Evolutionary conservation across 2,888 invertebrate species (phyloP), one percentile per base, ranked within the genome.

Genomic region (Candidula unifasciata): DNA sequence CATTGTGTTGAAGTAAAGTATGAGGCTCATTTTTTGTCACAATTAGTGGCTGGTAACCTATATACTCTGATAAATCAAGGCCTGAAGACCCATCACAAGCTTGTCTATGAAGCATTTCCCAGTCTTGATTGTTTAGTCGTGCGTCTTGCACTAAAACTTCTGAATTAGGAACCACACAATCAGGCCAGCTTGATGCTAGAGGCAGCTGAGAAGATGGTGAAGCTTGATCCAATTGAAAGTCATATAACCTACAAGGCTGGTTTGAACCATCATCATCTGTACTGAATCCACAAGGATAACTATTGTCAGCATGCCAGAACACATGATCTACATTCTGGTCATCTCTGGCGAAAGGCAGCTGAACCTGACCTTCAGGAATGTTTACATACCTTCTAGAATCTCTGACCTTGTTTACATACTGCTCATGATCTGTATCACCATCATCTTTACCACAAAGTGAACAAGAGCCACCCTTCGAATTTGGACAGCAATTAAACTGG

Each of bases 251-350:
- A 24, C 79, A 83, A 8, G 79, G 83, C n/a, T 57, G 73, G 44
- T 24, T 73, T 18, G 78, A 60, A 44, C 79, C 83, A 66, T 69
- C 57, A 52, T 44, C 76, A 74, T 82, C 60, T 35, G 68, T 52
- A 52, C 24, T 74, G 30, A 69, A 80, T 27, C 64, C 78, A 69
- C 27, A 33, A 37, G 18, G 57, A 73, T 1, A 52, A 24, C 66
- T 69, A n/a, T 84, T 85, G 35, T 87, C 87, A 33, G 83, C 80
- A 83, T 88, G 87, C n/a, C 86, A 84, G 33, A 88, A 88, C 24
- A 87, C 88, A 54, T 88, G 85, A 57, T 88, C 86, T 35, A 81
- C 83, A 68, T 86, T 85, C 64, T 74, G 68, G 33, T 82, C 81
- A 8, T 60, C 69, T 3, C 76, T 80, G n/a, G 54, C 3, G 21